Percentiles rank a stretch among this genome's conserved stretches.
Evolutionary conservation across 2,888 invertebrate genomes (phyloP).

Genomic region (Nomada lathburiana): DNA sequence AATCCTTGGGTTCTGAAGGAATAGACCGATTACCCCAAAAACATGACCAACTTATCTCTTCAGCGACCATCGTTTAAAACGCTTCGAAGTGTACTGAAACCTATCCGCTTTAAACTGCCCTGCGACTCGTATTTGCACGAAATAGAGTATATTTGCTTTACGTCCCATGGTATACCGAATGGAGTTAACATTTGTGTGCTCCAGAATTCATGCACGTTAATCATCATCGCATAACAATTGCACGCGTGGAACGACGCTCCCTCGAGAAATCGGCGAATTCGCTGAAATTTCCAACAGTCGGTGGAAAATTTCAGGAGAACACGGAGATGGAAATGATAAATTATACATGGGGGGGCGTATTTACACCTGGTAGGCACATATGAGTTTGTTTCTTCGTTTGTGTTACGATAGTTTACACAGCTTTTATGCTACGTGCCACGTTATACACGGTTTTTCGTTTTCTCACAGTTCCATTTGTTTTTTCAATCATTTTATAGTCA

Average conservation of each 20-base stretch:
- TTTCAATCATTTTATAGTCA: no score
- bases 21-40: no score
- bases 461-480: no score
- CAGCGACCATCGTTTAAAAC: no score
- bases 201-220: constrained; percentile 54
- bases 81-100: background rate
- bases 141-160: constrained; percentile 56
- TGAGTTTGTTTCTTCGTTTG: no score
- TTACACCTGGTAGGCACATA: no score
- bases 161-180: constrained; percentile 48
- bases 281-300: constrained; percentile 10
- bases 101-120: constrained; percentile 37
- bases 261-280: background rate
- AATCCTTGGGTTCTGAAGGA: no score
- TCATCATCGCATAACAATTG: constrained; percentile 50
- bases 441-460: no score
- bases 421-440: no score
- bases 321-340: background rate
- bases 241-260: background rate
- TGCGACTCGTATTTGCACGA: constrained; percentile 35
- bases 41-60: no score
- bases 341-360: background rate
- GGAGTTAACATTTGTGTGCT: constrained; percentile 56
- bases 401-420: no score
- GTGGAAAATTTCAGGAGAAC: constrained; percentile 20